A percentile compares a stretch with the other conserved stretches of the same genome.
These are phyloP conservation scores for Aldrovandia affinis DNA, from an alignment of 2,797 vertebrate species.

Conservation along the genomic window DNA sequence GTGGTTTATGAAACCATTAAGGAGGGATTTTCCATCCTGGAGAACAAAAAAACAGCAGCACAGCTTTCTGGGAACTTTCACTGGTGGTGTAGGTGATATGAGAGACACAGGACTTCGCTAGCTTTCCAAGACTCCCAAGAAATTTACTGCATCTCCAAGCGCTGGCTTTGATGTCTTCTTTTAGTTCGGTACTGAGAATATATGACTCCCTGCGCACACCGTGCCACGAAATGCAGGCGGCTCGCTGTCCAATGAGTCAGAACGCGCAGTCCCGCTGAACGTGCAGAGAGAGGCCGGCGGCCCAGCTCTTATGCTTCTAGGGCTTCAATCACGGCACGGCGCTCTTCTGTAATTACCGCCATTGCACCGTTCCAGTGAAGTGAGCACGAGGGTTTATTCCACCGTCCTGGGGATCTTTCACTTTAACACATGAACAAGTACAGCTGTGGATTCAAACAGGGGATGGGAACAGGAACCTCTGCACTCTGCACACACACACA, in stretches of 20 bases:
- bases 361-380: neutral
- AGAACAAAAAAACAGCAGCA: conserved; percentile 45
- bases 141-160: conserved; percentile 67
- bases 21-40: conserved; percentile 60
- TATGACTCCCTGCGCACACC: conserved; percentile 58
- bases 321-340: neutral
- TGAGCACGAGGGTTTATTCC: neutral
- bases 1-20: conserved; percentile 41
- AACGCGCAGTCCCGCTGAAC: conserved; percentile 45
- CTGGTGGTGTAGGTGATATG: conserved; percentile 71
- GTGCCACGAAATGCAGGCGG: conserved; percentile 56
- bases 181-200: conserved; percentile 51
- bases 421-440: neutral
- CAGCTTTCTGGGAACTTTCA: conserved; percentile 67
- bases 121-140: conserved; percentile 56
- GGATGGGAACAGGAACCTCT: neutral
- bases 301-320: conserved; percentile 42
- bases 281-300: conserved; percentile 41
- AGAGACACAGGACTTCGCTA: conserved; percentile 61
- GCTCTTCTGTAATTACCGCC: neutral
- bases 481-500: neutral
- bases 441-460: neutral
- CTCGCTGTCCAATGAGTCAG: conserved; percentile 33
- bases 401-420: neutral
- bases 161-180: conserved; percentile 69